phyloP scores from a whole-genome alignment of 2,113 vertebrate genomes.

The Phalacrocorax pelagicus region DNA sequence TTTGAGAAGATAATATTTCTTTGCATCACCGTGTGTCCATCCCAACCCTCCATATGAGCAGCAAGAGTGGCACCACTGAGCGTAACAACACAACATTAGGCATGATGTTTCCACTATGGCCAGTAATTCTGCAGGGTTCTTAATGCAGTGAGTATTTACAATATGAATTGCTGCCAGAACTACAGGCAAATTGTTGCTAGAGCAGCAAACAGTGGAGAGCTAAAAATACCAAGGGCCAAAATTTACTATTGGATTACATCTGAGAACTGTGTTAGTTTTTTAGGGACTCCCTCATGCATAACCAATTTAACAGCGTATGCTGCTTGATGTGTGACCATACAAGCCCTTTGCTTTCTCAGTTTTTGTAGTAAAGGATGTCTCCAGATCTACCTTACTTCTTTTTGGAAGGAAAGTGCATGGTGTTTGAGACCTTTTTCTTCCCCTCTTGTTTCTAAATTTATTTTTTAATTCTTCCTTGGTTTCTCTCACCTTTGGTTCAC shows the following conservation, averaged over 20 bases:
- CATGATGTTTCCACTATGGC: neutral
- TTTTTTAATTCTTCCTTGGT: slow-evolving; percentile 10
- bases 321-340: neutral
- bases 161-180: neutral
- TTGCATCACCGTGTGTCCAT: rapidly evolving
- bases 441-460: neutral
- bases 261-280: neutral
- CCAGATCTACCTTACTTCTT: neutral
- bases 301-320: neutral
- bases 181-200: neutral
- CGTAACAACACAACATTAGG: neutral
- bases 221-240: slow-evolving; percentile 4
- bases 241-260: neutral
- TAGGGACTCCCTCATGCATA: neutral
- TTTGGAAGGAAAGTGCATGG: neutral
- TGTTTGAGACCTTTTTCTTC: neutral
- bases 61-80: neutral
- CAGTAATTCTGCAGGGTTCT: neutral
- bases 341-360: neutral
- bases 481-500: slow-evolving; percentile 27
- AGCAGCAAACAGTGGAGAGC: neutral
- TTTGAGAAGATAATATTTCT: neutral
- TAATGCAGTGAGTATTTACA: neutral
- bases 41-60: neutral
- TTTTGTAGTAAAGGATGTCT: neutral